These are phyloP conservation scores for Muntiacus reevesi DNA, from an alignment of 2,113 vertebrate species.

Conservation along the genomic window DNA sequence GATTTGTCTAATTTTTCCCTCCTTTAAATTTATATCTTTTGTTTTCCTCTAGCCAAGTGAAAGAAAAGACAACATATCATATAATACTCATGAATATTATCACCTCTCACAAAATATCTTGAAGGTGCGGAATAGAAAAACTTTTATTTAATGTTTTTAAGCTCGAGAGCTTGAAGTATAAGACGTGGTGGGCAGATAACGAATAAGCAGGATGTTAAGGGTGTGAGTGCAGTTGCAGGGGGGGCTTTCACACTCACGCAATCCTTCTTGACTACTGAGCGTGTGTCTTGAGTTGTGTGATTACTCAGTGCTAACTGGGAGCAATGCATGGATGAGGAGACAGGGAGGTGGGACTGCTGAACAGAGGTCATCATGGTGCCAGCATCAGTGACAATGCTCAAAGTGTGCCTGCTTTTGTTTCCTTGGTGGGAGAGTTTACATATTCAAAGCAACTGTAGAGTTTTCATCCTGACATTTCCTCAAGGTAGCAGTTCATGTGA, in stretches of 20 bases:
- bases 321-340: background rate
- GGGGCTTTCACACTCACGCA: background rate
- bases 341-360: background rate
- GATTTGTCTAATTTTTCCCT: background rate
- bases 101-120: background rate
- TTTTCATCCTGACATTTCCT: conserved; percentile 64
- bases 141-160: background rate
- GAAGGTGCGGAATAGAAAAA: background rate
- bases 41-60: background rate
- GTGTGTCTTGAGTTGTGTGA: background rate
- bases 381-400: background rate
- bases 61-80: background rate
- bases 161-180: background rate
- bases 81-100: background rate
- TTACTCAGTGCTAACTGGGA: background rate
- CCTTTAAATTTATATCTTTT: background rate
- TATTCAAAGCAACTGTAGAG: background rate
- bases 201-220: background rate
- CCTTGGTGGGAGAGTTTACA: background rate
- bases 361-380: background rate
- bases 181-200: background rate
- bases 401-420: background rate
- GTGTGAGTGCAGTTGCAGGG: background rate
- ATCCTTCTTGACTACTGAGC: background rate
- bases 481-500: conserved; percentile 44